Conservation (phyloP, 2,113 vertebrate species). For the Beaufortia kweichowensis region DNA sequence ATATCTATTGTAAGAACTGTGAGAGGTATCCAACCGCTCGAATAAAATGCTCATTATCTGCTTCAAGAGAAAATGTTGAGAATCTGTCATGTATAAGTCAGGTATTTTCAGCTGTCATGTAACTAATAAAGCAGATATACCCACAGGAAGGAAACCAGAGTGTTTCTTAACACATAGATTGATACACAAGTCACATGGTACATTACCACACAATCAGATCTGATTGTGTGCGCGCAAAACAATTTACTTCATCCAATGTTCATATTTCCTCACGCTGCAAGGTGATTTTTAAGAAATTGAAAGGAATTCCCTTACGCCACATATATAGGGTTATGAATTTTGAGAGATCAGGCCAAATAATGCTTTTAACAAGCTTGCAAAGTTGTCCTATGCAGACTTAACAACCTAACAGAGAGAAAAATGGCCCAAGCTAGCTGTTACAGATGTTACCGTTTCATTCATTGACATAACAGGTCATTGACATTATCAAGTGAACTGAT, state of each 20-base stretch:
- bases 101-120: neutral
- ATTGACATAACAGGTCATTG: neutral
- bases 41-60: constrained; percentile 9
- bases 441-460: too few relatives aligned
- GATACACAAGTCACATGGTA: constrained; percentile 16
- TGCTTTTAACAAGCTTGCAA: constrained; percentile 8
- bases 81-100: neutral
- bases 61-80: constrained; percentile 9
- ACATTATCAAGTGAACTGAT: neutral
- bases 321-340: neutral
- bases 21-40: neutral
- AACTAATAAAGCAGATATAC: neutral
- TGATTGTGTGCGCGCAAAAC: constrained; percentile 6
- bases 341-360: constrained; percentile 13
- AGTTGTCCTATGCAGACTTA: constrained; percentile 14
- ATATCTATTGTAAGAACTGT: neutral
- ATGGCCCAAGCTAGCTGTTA: neutral
- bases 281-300: neutral
- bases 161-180: neutral
- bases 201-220: constrained; percentile 24
- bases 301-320: constrained; percentile 1
- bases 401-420: neutral
- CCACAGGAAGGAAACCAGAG: constrained; percentile 17
- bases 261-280: neutral
- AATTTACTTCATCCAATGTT: constrained; percentile 1